Evolutionary conservation across 2,797 vertebrate species (phyloP).

Genomic region (Helicolenus hilgendorfi): DNA sequence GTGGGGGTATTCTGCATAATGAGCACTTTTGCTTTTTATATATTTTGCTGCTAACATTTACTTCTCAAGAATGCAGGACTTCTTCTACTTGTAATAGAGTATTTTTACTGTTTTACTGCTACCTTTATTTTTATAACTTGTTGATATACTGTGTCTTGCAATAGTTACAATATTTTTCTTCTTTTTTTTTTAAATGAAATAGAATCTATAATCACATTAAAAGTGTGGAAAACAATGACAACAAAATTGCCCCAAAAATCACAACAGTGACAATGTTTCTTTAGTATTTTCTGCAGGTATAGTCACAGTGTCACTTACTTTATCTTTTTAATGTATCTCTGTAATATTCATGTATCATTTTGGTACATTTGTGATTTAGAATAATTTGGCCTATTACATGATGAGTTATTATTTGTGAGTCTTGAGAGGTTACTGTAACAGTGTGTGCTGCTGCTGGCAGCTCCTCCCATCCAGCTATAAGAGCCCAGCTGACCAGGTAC

Average conservation of each 20-base stretch:
- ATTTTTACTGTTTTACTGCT: background rate
- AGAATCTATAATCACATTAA: background rate
- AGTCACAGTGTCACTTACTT: background rate
- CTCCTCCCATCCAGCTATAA: constrained; percentile 89
- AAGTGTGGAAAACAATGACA: background rate
- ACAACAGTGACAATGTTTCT: background rate
- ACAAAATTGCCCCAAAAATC: background rate
- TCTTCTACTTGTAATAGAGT: background rate
- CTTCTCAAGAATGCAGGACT: background rate
- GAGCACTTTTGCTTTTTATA: background rate
- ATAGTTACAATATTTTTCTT: background rate
- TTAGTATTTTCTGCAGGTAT: background rate
- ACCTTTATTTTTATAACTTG: background rate
- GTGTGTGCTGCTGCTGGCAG: constrained; percentile 43
- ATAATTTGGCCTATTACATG: background rate
- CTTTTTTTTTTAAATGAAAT: background rate
- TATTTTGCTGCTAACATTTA: background rate
- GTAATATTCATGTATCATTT: background rate
- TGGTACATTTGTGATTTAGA: background rate
- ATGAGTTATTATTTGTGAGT: background rate
- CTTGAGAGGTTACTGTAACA: constrained; percentile 27
- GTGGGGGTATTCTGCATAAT: background rate
- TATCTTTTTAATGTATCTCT: background rate
- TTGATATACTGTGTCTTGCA: background rate
- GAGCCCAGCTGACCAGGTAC: constrained; percentile 72